Conservation (phyloP, 2,113 vertebrate genomes). For the Puntigrus tetrazona region DNA sequence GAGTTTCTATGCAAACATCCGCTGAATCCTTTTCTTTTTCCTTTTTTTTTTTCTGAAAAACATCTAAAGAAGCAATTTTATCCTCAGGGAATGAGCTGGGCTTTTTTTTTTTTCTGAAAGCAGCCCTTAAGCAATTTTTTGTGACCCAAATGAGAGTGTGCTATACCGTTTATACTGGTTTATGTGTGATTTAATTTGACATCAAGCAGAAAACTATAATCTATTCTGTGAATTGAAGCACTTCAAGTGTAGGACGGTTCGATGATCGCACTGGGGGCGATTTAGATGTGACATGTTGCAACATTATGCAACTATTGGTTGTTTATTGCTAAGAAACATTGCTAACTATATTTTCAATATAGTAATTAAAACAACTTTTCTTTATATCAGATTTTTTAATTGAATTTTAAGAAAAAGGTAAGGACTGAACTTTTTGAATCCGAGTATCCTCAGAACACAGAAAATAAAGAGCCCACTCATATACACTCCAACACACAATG, state of each 20-base stretch:
- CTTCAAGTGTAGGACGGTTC: neutral
- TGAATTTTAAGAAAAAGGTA: neutral
- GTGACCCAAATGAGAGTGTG: neutral
- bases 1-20: neutral
- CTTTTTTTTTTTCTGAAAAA: neutral
- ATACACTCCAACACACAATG: constrained; percentile 13
- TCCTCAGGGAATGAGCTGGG: neutral
- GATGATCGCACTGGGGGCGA: neutral
- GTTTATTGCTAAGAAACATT: neutral
- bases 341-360: neutral
- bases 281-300: neutral
- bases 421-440: neutral
- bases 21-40: neutral
- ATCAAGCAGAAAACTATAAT: neutral
- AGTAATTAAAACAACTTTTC: neutral
- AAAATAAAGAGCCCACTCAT: neutral
- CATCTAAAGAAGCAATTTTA: neutral
- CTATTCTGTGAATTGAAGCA: neutral
- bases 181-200: neutral
- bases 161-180: neutral
- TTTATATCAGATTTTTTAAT: no score
- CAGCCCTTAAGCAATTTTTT: neutral
- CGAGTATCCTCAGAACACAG: neutral
- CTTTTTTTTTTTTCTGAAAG: neutral
- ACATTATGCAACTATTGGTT: constrained; percentile 7